A percentile compares a stretch with the other conserved stretches of the same genome.
These are phyloP conservation scores for Bibio marci DNA, from an alignment of 2,888 invertebrate genomes.

Conservation along the genomic window DNA sequence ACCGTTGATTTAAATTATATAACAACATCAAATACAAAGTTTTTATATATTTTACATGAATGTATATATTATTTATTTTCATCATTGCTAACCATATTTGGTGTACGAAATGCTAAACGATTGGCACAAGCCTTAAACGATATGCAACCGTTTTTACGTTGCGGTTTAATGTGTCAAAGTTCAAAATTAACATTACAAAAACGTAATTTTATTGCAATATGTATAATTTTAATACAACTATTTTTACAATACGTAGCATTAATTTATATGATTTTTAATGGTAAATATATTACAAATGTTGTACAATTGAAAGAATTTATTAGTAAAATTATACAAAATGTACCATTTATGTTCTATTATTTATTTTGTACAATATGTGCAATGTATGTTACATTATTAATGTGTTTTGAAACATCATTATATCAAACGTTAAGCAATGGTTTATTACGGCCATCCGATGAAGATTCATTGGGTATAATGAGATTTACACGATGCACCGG, in stretches of 20 bases:
- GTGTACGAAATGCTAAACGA: neutral
- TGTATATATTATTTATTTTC: slow-evolving; percentile 1
- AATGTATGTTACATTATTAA: slow-evolving; percentile 3
- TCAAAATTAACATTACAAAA: neutral
- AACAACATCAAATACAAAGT: neutral
- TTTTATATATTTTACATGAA: slow-evolving; percentile 1
- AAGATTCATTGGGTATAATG: neutral
- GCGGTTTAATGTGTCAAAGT: slow-evolving; percentile 5
- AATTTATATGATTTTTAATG: neutral
- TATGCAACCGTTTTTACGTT: neutral
- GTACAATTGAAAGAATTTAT: neutral
- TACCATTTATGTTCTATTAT: slow-evolving; percentile 5
- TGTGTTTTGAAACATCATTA: slow-evolving; percentile 6
- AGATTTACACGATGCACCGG: slow-evolving; percentile 3
- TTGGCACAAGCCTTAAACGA: slow-evolving; percentile 1
- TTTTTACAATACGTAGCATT: neutral
- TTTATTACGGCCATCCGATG: neutral
- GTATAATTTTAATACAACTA: neutral
- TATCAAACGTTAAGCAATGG: slow-evolving; percentile 3
- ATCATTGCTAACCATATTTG: neutral
- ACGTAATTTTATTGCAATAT: neutral
- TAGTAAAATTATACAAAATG: neutral
- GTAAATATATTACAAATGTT: neutral
- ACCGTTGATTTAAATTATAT: neutral
- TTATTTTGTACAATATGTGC: slow-evolving; percentile 4